These are phyloP conservation scores for Rhombomys opimus DNA, from an alignment of 2,113 vertebrate species.

Conservation along the genomic window DNA sequence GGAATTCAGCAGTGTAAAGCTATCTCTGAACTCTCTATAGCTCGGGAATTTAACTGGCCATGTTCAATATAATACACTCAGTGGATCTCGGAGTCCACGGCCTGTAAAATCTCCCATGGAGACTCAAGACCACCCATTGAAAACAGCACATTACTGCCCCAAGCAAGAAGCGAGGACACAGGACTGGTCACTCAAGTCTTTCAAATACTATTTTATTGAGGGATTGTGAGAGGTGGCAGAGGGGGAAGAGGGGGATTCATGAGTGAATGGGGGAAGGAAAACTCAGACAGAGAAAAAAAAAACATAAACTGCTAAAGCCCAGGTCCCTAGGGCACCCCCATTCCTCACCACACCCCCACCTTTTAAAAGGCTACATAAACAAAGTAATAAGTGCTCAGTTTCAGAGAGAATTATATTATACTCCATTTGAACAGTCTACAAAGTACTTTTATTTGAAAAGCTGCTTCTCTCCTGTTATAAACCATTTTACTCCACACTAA, in stretches of 20 bases:
- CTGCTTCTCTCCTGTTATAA: slow-evolving; percentile 74
- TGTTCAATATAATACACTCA: slow-evolving; percentile 65
- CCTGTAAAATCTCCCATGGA: slow-evolving; percentile 81
- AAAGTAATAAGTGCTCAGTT: slow-evolving; percentile 71
- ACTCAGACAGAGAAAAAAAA: slow-evolving; percentile 52
- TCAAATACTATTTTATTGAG: slow-evolving; percentile 83
- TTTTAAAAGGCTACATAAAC: slow-evolving; percentile 77
- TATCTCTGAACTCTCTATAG: slow-evolving; percentile 55
- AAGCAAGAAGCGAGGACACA: slow-evolving; percentile 76
- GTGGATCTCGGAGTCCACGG: slow-evolving; percentile 68
- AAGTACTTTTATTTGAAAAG: slow-evolving; percentile 81
- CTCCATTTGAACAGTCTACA: slow-evolving; percentile 69
- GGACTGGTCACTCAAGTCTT: slow-evolving; percentile 79
- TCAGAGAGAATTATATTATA: slow-evolving; percentile 79
- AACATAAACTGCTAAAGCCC: slow-evolving; percentile 64
- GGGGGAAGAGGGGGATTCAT: slow-evolving; percentile 27
- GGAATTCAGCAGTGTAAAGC: slow-evolving; percentile 56
- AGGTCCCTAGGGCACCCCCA: slow-evolving; percentile 30
- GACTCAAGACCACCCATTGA: slow-evolving; percentile 82
- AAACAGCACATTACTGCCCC: slow-evolving; percentile 76
- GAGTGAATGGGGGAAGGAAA: slow-evolving; percentile 73
- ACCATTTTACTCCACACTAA: slow-evolving; percentile 66
- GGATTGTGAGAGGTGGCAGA: slow-evolving; percentile 65
- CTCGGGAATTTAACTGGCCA: slow-evolving; percentile 63
- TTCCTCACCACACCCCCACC: not conserved